Evolutionary conservation across 2,888 invertebrate genomes (phyloP), one percentile per base, ranked within the genome.

Genomic region (Metalampra italica): DNA sequence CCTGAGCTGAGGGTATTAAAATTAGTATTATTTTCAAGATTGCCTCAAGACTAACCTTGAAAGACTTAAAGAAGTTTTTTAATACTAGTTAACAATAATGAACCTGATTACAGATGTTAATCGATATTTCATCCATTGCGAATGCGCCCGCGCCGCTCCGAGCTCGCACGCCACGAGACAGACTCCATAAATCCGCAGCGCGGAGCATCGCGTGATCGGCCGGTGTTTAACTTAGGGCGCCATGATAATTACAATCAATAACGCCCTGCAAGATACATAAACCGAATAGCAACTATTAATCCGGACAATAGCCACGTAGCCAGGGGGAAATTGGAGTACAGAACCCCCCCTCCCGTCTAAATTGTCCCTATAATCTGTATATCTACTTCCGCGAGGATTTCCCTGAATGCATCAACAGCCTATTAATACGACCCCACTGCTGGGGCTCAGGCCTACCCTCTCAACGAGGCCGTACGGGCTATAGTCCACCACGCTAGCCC

Each of bases 231-330:
- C 78, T 74, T 66, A 77, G 72, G 69, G 74, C 75, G 75, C 78
- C 78, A 81, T 80, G 74, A 79, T 84, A 81, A 85, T 83, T 85
- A 82, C 80, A 81, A 85, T 86, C 83, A 86, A 86, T 85, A 84
- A 83, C 75, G 68, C 64, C 62, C 65, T 70, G 66, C 68, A 63
- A 59, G 57, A 59, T 63, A 62, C 66, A 77, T 75, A 72, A 72
- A 77, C 66, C 56, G 70, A 71, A 75, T 72, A 67, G 63, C 68
- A 62, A 70, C 75, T 73, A 78, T 78, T 74, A 76, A 79, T 78
- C 72, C 67, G 67, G 61, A 60, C 63, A 66, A 63, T 52, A 52
- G 53, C 58, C 59, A 55, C 58, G 56, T 60, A 60, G 53, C 46
- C 56, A 52, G 46, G 45, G 51, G 46, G 38, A 29, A 46, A 53